These are phyloP conservation scores for Phycodurus eques DNA, from an alignment of 2,113 vertebrate species.

Conservation along the genomic window DNA sequence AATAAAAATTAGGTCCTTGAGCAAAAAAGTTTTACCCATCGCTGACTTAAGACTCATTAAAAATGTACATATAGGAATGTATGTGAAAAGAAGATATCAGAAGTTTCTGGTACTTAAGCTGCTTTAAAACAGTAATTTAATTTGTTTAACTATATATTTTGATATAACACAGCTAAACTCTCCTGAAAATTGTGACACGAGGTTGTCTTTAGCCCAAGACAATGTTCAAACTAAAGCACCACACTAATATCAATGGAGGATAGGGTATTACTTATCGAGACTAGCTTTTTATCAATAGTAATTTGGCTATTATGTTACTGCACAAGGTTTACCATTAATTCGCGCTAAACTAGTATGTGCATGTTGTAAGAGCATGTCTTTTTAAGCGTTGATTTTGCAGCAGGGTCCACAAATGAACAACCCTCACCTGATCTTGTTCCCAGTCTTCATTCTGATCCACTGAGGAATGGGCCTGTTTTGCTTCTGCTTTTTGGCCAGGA, in stretches of 20 bases:
- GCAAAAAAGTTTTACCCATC: background rate
- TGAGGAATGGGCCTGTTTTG: slow-evolving; percentile 97
- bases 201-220: background rate
- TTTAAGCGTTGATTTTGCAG: background rate
- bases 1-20: background rate
- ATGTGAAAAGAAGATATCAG: background rate
- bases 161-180: no score
- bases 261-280: background rate
- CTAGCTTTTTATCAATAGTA: background rate
- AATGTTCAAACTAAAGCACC: no score
- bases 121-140: no score
- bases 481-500: slow-evolving; percentile 98
- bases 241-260: background rate
- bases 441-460: slow-evolving; percentile 98
- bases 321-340: background rate
- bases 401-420: background rate
- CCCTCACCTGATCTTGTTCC: slow-evolving; percentile 94
- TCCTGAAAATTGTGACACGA: background rate
- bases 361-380: background rate
- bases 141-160: no score
- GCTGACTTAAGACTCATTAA: no score
- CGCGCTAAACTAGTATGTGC: background rate
- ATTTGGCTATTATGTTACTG: background rate
- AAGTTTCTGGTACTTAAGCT: background rate
- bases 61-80: background rate